Evolutionary conservation across 2,113 vertebrate species (phyloP), one percentile per base, ranked within the genome.

Genomic region (Hyperoodon ampullatus): DNA sequence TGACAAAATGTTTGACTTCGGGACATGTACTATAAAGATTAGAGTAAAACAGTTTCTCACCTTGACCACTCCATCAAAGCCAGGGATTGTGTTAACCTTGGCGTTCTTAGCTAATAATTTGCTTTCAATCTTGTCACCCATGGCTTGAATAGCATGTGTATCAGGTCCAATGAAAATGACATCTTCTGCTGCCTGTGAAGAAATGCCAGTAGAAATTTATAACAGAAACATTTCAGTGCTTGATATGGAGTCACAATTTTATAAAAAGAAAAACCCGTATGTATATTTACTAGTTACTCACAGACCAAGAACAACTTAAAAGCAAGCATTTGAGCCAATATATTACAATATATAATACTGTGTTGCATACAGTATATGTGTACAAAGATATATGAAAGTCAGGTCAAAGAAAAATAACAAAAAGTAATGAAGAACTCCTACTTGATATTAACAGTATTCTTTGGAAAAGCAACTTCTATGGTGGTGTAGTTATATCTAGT

Each of bases 91-190:
- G 98, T 99, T 99, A 98, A 99, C 99, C 93, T 99, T 99, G 47
- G 99, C 99, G 85, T 99, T 99, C 98, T 99, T 99, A 90, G 99
- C 99, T 97, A 99, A 99, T 90, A 99, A 98, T 98, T 99, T 99
- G 98, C 99, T 99, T 99, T 99, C 99, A 95, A 99, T 99, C 98
- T 99, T 99, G 98, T 99, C 99, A 98, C 99, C 99, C 99, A 99
- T 99, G 98, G 99, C 99, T 98, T 99, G 99, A 98, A 99, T 99
- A 84, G 99, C 99, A 89, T 99, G 98, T 71, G 99, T 99, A 98
- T 99, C 99, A 97, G 99, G 99, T 98, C 99, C 99, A 98, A 99
- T 99, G 99, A 99, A 99, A 99, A 99, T 99, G 98, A 99, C 99
- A 99, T 99, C 99, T 99, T 99, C 98, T 95, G 99, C 99, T 97